Base-by-base conservation (phyloP, 2,113 vertebrate species). In the Peucedramus taeniatus region DNA sequence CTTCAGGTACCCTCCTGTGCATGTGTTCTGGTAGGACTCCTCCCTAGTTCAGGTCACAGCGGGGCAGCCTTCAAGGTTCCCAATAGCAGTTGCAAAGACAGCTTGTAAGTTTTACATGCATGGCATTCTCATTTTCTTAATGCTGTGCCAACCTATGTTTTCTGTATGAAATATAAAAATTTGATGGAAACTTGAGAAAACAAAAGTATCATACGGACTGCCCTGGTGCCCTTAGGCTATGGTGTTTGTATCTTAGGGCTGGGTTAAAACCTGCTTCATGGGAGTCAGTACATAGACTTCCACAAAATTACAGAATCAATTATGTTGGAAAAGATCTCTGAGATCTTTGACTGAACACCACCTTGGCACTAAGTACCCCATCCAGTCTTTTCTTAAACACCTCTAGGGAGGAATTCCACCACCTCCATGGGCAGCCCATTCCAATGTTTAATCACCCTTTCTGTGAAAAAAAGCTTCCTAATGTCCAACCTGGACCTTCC, bases 191-290 rank as follows among this genome's bases (percentile, higher is more conserved):
- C 76, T n/a, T 51, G 49, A 57, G 69, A 64, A 71, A 87, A 64
- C 37, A 40, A 33, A 89, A 82, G 15, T 49, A 31, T 26, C 0
- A 0, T 35, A 44, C 6, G 2, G 60, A 75, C 23, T 60, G 21
- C 60, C 17, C 26, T 0, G 2, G 18, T 2, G 2, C 21, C 44
- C 40, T 82, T 79, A 87, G 57, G 2, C 42, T 51, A 8, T 3
- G 2, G 1, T 28, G 35, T 56, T 83, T 66, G 10, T 51, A 24
- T 68, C 60, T 82, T 47, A 30, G 28, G 39, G 12, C n/a, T 64
- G 64, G n/a, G 39, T 76, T 6, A 4, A 63, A 42, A 64, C 26
- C 26, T 2, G 1, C 13, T 44, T 70, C 18, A 9, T 59, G 27
- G 20, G 37, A 50, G n/a, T 57, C 61, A 53, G 17, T 37, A 74